Conservation (phyloP, 2,797 vertebrate species). For the Todus mexicanus region DNA sequence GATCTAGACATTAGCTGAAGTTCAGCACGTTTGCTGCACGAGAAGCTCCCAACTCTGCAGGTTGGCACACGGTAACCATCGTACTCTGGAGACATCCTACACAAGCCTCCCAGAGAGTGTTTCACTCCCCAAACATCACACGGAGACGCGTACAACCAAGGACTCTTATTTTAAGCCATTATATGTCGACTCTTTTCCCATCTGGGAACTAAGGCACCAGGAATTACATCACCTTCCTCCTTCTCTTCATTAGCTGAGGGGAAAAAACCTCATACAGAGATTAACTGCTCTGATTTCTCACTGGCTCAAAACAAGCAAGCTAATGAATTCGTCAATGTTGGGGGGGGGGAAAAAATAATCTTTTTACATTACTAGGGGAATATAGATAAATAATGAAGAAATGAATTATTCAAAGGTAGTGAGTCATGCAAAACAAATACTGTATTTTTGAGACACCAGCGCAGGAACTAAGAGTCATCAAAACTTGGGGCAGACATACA, state of each 20-base stretch:
- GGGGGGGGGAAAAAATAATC: neutral
- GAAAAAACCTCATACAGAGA: neutral
- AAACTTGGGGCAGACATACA: neutral
- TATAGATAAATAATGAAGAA: neutral
- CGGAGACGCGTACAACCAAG: neutral
- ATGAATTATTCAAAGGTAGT: neutral
- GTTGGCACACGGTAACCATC: neutral
- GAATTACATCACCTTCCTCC: neutral
- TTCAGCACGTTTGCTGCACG: neutral
- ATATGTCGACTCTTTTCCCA: neutral
- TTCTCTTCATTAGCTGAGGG: neutral
- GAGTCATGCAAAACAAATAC: neutral
- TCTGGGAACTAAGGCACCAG: neutral
- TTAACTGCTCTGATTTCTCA: neutral
- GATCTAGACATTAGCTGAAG: neutral
- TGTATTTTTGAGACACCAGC: neutral
- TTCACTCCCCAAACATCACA: neutral
- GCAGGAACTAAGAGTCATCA: neutral
- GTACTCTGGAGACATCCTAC: neutral
- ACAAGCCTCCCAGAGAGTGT: neutral
- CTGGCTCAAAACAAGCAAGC: neutral
- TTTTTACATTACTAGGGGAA: neutral
- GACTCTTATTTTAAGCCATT: neutral
- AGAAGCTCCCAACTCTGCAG: neutral
- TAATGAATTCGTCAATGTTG: neutral